Conservation (phyloP, 2,113 vertebrate genomes). For the Emydocephalus ijimae region DNA sequence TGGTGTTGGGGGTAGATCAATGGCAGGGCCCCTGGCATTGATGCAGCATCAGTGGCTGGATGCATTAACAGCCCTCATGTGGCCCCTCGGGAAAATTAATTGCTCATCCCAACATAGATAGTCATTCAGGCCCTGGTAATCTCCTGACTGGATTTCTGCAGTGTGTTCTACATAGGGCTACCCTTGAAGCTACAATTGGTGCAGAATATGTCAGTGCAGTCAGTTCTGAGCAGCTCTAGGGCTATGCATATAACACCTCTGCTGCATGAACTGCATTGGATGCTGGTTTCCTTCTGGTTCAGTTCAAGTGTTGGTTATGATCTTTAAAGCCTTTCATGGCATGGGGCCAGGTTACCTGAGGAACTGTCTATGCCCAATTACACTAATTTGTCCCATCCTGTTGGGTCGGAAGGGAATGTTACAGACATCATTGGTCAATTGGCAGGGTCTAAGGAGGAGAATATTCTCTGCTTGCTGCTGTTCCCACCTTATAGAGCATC, state of each 20-base stretch:
- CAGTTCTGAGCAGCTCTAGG: not conserved
- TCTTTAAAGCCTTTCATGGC: not conserved
- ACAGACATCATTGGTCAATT: not conserved
- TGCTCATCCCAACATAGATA: not conserved
- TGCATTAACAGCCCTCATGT: not conserved
- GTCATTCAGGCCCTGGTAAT: not conserved
- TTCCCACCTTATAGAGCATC: not conserved
- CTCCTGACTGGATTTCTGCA: not conserved
- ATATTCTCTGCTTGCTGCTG: not conserved
- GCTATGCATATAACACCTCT: not conserved
- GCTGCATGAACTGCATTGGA: not conserved
- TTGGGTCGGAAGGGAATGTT: not conserved
- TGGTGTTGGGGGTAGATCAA: not conserved
- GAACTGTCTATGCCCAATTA: not conserved
- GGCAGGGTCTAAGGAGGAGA: not conserved
- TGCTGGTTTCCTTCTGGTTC: not conserved
- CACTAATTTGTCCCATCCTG: not conserved
- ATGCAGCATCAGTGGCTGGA: not conserved
- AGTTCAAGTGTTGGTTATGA: not conserved
- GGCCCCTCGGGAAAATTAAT: not conserved
- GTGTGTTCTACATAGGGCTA: not conserved
- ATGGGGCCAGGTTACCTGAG: not conserved
- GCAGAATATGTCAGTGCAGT: not conserved
- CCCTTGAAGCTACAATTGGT: not conserved
- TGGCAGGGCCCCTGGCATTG: rapidly evolving